Base-by-base conservation (phyloP, 2,888 invertebrate species). In the Drosophila rubida region DNA sequence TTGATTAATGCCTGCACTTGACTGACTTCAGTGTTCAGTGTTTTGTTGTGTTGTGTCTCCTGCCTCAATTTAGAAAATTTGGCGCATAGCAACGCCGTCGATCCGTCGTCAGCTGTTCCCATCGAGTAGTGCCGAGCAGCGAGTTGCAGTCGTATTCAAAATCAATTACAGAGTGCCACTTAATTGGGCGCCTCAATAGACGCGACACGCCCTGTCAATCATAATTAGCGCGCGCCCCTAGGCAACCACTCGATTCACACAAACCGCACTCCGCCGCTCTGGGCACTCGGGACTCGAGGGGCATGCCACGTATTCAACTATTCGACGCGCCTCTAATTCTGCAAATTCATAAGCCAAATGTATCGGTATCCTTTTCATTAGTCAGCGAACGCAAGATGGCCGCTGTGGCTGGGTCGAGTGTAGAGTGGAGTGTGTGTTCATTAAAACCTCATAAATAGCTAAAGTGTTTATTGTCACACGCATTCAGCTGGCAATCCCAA, bases 161-260 rank as follows among this genome's bases (percentile, higher is more conserved):
- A 84, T 84, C 84, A 87, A 84, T 84, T 84, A 82, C 71, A 73
- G 72, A 82, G 72, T 80, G 76, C 66, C 74, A 70, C 78, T 87
- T 85, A 87, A 85, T 85, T 87, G 85, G 76, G 79, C 82, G 79
- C 77, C 81, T 81, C 81, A 84, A 84, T 81, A 72, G 79, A 68
- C 58, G 77, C 79, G 87, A 83, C 81, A 83, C 87, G 80, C 78
- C 82, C 80, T 88, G 91, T 91, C 91, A 91, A 90, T 90, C 91
- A 89, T 79, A 91, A 91, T 90, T 90, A 91, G 85, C 77, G 57
- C 46, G 68, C 79, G 79, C 78, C 86, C 87, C 79, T 88, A 71
- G 80, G 19, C 25, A 53, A 23, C 14, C 59, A 49, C 54, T 55
- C 72, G 57, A 58, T 35, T 39, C 55, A 42, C 44, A 62, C 54